Percentiles rank a stretch among this genome's conserved stretches.
phyloP scores from a whole-genome alignment of 2,797 vertebrate genomes.

The Fratercula arctica region DNA sequence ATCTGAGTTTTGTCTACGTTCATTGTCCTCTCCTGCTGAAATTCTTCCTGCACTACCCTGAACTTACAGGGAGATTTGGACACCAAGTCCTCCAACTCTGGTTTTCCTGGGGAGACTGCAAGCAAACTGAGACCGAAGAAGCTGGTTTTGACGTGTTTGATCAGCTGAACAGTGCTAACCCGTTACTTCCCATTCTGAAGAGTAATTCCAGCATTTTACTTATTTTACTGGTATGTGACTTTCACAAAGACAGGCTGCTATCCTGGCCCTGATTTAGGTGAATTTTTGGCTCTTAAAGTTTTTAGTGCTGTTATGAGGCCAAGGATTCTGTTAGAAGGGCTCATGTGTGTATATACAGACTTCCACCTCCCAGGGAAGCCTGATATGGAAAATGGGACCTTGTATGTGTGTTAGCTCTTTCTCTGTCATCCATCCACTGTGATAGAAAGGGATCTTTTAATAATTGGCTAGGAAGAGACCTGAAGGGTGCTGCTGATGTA shows the following conservation, averaged over 20 bases:
- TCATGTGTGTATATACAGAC: background rate
- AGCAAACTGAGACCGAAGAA: conserved; percentile 44
- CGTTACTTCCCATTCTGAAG: conserved; percentile 81
- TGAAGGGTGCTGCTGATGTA: background rate
- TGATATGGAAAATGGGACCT: background rate
- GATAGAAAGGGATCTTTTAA: background rate
- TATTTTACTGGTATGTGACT: conserved; percentile 85
- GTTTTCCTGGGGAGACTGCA: conserved; percentile 78
- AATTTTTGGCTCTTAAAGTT: background rate
- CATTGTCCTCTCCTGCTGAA: conserved; percentile 86
- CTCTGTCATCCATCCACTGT: background rate
- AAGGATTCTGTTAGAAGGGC: background rate
- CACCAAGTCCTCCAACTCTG: conserved; percentile 81
- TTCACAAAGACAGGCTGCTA: background rate
- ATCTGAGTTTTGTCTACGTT: conserved; percentile 81
- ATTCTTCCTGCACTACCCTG: conserved; percentile 85
- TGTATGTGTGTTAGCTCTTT: background rate
- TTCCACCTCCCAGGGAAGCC: background rate
- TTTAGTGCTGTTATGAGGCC: background rate
- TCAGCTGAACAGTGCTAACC: conserved; percentile 37
- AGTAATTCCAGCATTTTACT: conserved; percentile 80
- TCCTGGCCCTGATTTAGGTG: background rate
- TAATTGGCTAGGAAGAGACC: background rate
- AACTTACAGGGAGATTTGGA: conserved; percentile 85
- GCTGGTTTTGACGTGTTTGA: background rate